Conservation (phyloP, 2,113 vertebrate genomes). For the Hirundichthys speculiger region DNA sequence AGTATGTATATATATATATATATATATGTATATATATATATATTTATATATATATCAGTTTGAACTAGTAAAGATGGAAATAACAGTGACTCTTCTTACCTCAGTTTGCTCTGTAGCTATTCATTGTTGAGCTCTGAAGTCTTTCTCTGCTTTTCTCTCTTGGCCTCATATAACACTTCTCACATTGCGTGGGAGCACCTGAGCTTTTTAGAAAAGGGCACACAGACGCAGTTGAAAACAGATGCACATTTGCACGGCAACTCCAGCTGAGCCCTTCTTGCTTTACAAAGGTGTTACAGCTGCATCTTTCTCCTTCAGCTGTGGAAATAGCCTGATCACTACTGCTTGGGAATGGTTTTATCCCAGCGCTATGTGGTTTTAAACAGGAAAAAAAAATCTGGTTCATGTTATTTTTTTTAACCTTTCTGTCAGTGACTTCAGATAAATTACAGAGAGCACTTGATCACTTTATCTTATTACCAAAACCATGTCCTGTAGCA, state of each 20-base stretch:
- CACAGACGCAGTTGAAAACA: slow-evolving; percentile 14
- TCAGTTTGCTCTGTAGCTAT: slow-evolving; percentile 41
- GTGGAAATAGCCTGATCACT: slow-evolving; percentile 59
- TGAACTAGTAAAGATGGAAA: slow-evolving; percentile 18
- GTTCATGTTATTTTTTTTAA: slow-evolving; percentile 21
- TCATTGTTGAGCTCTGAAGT: slow-evolving; percentile 53
- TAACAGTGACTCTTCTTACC: slow-evolving; percentile 20
- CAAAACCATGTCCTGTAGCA: background rate
- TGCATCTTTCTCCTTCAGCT: slow-evolving; percentile 49
- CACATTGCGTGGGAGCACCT: slow-evolving; percentile 65
- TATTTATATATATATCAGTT: too few species aligned
- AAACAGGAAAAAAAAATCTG: background rate
- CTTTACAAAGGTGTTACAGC: slow-evolving; percentile 54
- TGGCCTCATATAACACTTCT: slow-evolving; percentile 64
- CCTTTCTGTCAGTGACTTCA: background rate
- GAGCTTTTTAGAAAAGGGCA: slow-evolving; percentile 58
- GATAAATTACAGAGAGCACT: background rate
- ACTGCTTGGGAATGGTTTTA: slow-evolving; percentile 43
- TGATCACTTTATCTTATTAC: slow-evolving; percentile 2
- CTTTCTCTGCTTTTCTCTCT: slow-evolving; percentile 43
- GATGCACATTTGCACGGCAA: slow-evolving; percentile 4
- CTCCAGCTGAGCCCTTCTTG: slow-evolving; percentile 61
- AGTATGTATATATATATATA: too few species aligned
- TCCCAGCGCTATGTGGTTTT: slow-evolving; percentile 19
- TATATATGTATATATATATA: too few species aligned